phyloP scores from a whole-genome alignment of 2,888 invertebrate species.

The Mesochorus sp. region DNA sequence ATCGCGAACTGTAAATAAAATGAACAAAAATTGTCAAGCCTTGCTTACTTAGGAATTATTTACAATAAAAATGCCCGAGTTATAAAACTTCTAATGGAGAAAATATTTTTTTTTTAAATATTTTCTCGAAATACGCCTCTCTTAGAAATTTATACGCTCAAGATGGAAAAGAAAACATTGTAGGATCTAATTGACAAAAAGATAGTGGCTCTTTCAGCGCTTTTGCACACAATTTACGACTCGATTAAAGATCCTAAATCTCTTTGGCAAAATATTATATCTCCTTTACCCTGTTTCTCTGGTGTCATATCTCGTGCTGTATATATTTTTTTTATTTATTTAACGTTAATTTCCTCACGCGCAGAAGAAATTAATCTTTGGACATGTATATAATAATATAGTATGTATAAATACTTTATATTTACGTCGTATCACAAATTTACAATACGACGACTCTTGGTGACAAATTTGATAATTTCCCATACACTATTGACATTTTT shows the following conservation, averaged over 20 bases:
- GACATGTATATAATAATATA: constrained; percentile 26
- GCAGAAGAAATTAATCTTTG: constrained; percentile 38
- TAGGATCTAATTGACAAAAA: too few species aligned
- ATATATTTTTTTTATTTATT: neutral
- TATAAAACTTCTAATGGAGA: neutral
- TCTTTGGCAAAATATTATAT: constrained; percentile 60
- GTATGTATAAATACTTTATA: neutral
- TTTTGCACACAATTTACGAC: constrained; percentile 33
- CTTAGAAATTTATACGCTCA: too few species aligned
- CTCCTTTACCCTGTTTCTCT: constrained; percentile 57
- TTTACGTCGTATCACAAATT: neutral
- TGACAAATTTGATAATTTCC: constrained; percentile 36
- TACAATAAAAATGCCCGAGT: neutral
- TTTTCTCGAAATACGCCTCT: too few species aligned
- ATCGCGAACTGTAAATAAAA: neutral
- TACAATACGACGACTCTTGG: constrained; percentile 11
- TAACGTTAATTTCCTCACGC: neutral
- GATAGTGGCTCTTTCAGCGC: too few species aligned
- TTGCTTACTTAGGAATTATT: neutral
- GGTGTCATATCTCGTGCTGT: constrained; percentile 28
- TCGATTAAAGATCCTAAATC: constrained; percentile 29
- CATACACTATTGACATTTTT: constrained; percentile 9
- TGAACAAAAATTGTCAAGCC: neutral
- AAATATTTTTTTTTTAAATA: neutral
- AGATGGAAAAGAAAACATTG: too few species aligned